Conservation (phyloP, 2,113 vertebrate species). For the Enhydra lutris region DNA sequence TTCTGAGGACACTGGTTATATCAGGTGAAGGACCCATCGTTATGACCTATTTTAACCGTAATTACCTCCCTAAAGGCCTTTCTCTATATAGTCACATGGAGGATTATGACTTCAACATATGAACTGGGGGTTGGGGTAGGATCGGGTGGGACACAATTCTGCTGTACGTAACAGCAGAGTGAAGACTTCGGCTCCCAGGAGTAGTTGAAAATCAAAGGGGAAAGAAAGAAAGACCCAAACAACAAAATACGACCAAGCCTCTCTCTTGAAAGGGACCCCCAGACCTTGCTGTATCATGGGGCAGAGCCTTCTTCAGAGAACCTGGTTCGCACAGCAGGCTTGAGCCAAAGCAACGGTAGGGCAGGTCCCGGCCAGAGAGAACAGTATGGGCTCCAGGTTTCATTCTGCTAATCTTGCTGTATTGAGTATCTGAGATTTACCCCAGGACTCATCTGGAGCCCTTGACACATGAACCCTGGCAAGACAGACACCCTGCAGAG, state of each 20-base stretch:
- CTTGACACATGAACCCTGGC: not conserved
- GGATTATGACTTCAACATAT: not conserved
- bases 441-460: not conserved
- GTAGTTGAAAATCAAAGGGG: not conserved
- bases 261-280: not conserved
- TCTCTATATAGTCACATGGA: not conserved
- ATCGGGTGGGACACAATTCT: not conserved
- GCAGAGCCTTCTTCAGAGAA: not conserved
- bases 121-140: not conserved
- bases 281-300: not conserved
- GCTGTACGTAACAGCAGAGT: not conserved
- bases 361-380: not conserved
- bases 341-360: not conserved
- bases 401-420: not conserved
- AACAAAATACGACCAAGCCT: not conserved
- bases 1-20: not conserved
- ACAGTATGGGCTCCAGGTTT: fast-evolving
- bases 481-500: not conserved
- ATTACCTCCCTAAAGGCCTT: not conserved
- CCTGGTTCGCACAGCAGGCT: not conserved
- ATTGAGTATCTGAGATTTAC: not conserved
- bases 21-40: not conserved
- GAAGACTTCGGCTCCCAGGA: not conserved
- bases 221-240: not conserved
- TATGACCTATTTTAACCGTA: not conserved